A percentile compares a stretch with the other conserved stretches of the same genome.
These are phyloP conservation scores for Tetragonula clypearis DNA, from an alignment of 1,140 invertebrate species.

Conservation along the genomic window DNA sequence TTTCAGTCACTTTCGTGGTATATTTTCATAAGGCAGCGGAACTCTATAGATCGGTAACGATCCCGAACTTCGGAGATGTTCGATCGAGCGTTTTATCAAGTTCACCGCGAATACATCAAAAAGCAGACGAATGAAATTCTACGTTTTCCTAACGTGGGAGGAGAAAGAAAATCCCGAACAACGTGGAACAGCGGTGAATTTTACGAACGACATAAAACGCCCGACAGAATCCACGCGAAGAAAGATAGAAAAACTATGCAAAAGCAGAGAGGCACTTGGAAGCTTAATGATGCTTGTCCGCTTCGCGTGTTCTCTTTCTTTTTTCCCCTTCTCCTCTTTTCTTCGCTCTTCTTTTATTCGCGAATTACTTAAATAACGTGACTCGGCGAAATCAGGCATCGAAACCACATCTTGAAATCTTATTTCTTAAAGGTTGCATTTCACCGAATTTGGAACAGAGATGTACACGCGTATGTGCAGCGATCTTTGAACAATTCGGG, in stretches of 20 bases:
- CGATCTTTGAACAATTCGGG: too few relatives aligned
- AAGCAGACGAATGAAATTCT: not conserved
- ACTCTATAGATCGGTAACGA: not conserved
- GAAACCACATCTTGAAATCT: not conserved
- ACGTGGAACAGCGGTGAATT: not conserved
- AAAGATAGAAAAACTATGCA: constrained; percentile 4
- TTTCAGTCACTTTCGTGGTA: not conserved
- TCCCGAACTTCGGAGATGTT: not conserved
- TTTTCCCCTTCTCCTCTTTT: not conserved
- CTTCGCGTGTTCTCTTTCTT: not conserved
- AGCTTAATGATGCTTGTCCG: constrained; percentile 10
- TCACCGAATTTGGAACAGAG: not conserved
- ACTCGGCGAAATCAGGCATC: too few relatives aligned
- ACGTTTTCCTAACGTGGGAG: not conserved
- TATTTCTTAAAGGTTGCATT: not conserved
- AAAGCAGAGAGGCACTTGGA: constrained; percentile 6
- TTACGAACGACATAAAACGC: constrained; percentile 25
- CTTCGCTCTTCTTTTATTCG: not conserved
- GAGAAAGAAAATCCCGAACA: not conserved
- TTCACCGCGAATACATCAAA: not conserved
- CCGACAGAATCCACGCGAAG: not conserved
- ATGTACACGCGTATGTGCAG: too few relatives aligned
- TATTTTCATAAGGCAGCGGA: not conserved
- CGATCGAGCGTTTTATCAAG: not conserved
- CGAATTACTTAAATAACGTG: not conserved